Percentiles rank a stretch among this genome's conserved stretches.
These are phyloP conservation scores for Ailurus styani DNA, from an alignment of 2,113 vertebrate genomes.

Conservation along the genomic window DNA sequence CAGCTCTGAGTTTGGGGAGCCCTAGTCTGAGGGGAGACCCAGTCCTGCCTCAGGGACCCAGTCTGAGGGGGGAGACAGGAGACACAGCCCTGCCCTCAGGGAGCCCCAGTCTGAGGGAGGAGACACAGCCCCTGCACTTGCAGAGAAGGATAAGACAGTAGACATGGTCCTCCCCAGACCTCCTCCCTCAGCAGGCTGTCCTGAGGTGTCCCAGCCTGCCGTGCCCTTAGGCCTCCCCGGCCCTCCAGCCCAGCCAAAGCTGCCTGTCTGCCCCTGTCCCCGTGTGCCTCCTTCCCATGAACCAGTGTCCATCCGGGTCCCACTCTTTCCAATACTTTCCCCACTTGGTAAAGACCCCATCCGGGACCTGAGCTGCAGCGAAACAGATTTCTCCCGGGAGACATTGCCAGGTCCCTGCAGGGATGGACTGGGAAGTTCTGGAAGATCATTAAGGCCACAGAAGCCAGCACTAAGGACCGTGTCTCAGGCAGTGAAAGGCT, in stretches of 20 bases:
- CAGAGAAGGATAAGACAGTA: neutral
- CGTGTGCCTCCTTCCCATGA: fast-evolving
- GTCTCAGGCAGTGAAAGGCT: neutral
- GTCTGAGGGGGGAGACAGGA: neutral
- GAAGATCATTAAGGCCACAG: neutral
- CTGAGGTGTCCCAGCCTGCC: neutral
- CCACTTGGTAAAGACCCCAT: neutral
- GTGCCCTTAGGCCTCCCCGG: neutral
- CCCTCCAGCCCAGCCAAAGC: no score
- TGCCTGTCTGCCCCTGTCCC: neutral
- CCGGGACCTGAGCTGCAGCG: neutral
- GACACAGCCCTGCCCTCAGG: neutral
- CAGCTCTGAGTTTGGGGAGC: neutral
- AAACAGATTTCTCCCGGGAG: neutral
- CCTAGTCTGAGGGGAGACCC: neutral
- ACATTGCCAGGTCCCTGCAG: neutral
- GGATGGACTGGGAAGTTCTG: neutral
- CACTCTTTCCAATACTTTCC: neutral
- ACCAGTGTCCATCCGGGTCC: neutral
- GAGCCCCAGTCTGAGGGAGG: neutral
- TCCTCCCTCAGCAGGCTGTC: neutral
- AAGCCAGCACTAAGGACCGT: neutral
- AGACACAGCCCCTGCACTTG: neutral
- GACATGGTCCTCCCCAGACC: neutral
- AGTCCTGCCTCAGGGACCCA: neutral